Percentiles rank a stretch among this genome's conserved stretches.
phyloP scores from a whole-genome alignment of 2,113 vertebrate genomes.

The Daboia siamensis region DNA sequence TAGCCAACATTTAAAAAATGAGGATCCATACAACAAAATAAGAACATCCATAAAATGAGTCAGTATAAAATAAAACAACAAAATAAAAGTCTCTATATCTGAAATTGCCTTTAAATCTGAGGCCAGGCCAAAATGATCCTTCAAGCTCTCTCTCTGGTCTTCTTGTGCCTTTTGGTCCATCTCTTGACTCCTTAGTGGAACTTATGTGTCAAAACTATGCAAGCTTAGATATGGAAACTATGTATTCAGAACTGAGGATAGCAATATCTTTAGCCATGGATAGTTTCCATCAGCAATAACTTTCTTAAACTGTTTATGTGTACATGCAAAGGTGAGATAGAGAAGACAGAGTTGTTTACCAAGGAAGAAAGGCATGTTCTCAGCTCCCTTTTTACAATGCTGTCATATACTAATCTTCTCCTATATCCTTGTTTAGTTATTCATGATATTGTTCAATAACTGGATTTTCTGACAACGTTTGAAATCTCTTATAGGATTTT shows the following conservation, averaged over 20 bases:
- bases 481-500: conserved; percentile 10
- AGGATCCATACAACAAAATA: background rate
- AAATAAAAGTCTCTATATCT: background rate
- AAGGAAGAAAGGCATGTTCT: background rate
- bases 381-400: background rate
- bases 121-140: background rate
- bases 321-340: background rate
- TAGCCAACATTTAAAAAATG: background rate
- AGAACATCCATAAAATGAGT: background rate
- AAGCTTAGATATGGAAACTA: background rate
- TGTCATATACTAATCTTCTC: background rate
- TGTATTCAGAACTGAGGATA: background rate
- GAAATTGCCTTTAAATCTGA: background rate
- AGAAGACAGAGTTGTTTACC: background rate
- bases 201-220: background rate
- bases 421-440: background rate
- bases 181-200: background rate
- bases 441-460: background rate
- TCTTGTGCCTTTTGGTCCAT: background rate
- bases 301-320: background rate
- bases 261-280: background rate
- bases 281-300: background rate
- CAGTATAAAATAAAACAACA: background rate
- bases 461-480: conserved; percentile 13
- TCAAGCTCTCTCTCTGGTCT: background rate